Evolutionary conservation across 1,140 invertebrate species (phyloP), one percentile per base, ranked within the genome.

Genomic region (Temnothorax curvispinosus): DNA sequence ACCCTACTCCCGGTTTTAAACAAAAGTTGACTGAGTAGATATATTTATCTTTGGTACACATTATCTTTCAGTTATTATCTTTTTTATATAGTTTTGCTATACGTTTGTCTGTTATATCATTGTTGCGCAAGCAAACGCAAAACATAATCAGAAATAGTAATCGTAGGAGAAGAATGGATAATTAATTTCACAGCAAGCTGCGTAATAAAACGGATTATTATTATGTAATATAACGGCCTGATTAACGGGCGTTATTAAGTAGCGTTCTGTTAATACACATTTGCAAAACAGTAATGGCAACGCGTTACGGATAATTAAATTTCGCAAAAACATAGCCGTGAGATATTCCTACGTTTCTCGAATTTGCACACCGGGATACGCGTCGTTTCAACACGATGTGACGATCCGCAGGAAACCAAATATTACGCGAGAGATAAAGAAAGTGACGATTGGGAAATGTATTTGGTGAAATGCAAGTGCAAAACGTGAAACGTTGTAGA

Each of bases 301-400:
- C 77, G 77, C 54, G 69, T 84, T 84, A 84, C 80, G 54, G 80
- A 62, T 75, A 84, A 84, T 84, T 84, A 84, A 84, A 84, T 60
- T 56, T 60, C n/a, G n/a, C 54, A 84, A 84, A 84, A 84, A 84
- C 69, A 58, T 71, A 47, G 27, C 41, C n/a, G n/a, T n/a, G 69
- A 84, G 80, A 50, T 84, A 74, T 60, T 50, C 13, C 64, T 54
- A 13, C 32, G 54, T 84, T 75, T 3, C 80, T 13, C 54, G 69
- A 75, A 62, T 74, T 60, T 74, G 80, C 80, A 21, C 80, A 47
- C 72, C 35, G 11, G 15, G 6, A 54, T 54, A 18, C 15, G 50
- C 50, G 60, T 32, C 8, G 35, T 50, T 65, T 64, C 65, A 27
- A 74, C 44, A 21, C 35, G 56, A 60, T 56, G 52, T 50, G n/a